Evolutionary conservation across 2,113 vertebrate genomes (phyloP), one percentile per base, ranked within the genome.

Genomic region (Stomatorhinus ivindoensis): DNA sequence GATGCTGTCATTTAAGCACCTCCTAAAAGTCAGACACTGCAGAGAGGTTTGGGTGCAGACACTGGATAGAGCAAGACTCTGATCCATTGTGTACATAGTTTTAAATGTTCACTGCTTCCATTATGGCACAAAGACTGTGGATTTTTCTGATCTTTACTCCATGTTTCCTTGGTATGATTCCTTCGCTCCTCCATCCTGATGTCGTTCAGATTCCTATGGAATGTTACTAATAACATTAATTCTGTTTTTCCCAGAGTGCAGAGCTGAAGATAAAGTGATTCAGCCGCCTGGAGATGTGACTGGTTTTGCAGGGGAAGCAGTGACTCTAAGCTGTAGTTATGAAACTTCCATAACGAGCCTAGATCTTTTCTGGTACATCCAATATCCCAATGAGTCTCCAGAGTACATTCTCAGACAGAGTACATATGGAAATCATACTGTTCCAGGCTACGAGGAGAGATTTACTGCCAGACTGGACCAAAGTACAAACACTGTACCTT

Each of bases 361-460:
- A 47, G 44, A 86, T 48, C 84, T 86, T 24, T 86, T n/a, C 84
- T 86, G 84, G 84, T 86, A 86, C 84, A 48, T 21, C 6, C 84
- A 47, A 44, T 11, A 86, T 48, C 21, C 46, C 15, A 24, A 86
- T 4, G 19, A 86, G 8, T 21, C 44, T 39, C 84, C 84, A n/a
- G 7, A 50, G 47, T 86, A 80, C 31, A 47, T 50, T 3, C 61
- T 65, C 61, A n/a, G n/a, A 65, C 21, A 65, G n/a, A 27, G 61
- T 65, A 7, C 24, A 27, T 27, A 55, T 55, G 53, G 53, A 21
- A 55, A 21, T 55, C 17, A 55, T 55, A 55, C 17, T 55, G 53
- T 21, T 55, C 53, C 17, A 21, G 53, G 73, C 8, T 87, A 55
- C 0, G 19, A 55, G 53, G 53, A 55, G 53, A 83, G 69, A 69